These are phyloP conservation scores for Sula dactylatra DNA, from an alignment of 2,113 vertebrate species.

Conservation along the genomic window DNA sequence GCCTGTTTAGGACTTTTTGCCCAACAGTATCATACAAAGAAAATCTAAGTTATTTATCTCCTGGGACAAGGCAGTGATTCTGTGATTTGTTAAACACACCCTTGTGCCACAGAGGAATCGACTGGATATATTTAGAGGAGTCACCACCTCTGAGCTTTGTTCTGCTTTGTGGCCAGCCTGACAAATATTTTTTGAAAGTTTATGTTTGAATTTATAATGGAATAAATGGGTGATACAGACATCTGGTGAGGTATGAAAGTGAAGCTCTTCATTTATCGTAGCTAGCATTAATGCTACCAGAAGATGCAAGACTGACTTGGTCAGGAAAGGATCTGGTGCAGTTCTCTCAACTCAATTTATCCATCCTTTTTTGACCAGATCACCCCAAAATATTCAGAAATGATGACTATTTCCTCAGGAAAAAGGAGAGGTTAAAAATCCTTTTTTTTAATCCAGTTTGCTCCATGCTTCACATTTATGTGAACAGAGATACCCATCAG, in stretches of 20 bases:
- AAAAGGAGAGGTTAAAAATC: not conserved
- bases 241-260: not conserved
- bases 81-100: not conserved
- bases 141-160: not conserved
- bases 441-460: not conserved
- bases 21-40: not conserved
- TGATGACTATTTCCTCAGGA: not conserved
- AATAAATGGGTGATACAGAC: not conserved
- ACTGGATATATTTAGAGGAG: not conserved
- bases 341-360: not conserved
- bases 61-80: not conserved
- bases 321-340: not conserved
- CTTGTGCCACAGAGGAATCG: not conserved
- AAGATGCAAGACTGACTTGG: not conserved
- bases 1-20: not conserved
- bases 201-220: not conserved
- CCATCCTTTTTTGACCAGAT: not conserved
- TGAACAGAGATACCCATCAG: not conserved
- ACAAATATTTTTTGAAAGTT: not conserved
- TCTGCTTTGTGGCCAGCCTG: not conserved
- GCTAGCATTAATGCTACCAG: not conserved
- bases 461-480: not conserved
- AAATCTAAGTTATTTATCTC: not conserved
- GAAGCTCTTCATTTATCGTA: not conserved
- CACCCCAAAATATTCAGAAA: not conserved